Evolutionary conservation across 2,888 invertebrate species (phyloP).

Genomic region (Sipha maydis): DNA sequence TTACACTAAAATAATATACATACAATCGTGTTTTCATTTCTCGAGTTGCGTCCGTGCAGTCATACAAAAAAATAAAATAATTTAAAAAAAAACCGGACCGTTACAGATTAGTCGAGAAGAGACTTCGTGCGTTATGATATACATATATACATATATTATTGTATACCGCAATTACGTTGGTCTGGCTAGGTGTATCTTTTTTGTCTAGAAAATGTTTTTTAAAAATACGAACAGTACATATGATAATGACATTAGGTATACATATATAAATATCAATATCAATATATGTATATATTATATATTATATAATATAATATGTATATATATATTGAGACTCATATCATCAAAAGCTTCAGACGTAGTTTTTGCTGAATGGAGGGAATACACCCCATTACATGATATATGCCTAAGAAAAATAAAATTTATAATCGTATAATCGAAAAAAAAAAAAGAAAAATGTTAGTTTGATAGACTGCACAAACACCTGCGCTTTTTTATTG

Average conservation of each 20-base stretch:
- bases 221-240: neutral
- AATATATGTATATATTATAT: too few relatives aligned
- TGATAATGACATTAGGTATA: neutral
- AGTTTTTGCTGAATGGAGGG: conserved; percentile 21
- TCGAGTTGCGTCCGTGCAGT: neutral
- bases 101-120: neutral
- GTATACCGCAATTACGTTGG: neutral
- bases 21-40: neutral
- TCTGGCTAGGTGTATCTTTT: neutral
- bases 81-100: neutral
- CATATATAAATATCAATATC: neutral
- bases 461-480: conserved; percentile 56
- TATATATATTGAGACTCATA: conserved; percentile 33
- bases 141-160: neutral
- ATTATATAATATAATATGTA: too few relatives aligned
- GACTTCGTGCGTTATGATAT: neutral
- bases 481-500: conserved; percentile 49
- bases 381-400: neutral
- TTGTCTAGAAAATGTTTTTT: neutral
- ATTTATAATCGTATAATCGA: neutral
- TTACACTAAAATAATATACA: neutral
- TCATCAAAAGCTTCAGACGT: conserved; percentile 46
- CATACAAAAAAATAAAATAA: neutral
- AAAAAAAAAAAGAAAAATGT: conserved; percentile 7
- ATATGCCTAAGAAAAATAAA: conserved; percentile 5